Conservation (phyloP, 2,888 invertebrate species). For the Ligdia adustata region DNA sequence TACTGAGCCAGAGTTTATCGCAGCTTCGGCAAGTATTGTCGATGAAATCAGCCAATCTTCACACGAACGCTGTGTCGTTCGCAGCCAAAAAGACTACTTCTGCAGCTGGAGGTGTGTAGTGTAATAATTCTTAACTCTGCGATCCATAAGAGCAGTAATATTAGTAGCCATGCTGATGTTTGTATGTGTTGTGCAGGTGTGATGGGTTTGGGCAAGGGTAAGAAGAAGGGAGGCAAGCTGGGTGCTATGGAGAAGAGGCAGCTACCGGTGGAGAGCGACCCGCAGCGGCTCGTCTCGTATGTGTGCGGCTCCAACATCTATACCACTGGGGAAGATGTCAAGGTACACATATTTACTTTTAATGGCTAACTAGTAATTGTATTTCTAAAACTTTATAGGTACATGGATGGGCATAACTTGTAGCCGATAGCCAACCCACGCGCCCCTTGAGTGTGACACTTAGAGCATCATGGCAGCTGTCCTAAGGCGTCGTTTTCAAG, state of each 20-base stretch:
- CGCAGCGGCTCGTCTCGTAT: slow-evolving; percentile 88
- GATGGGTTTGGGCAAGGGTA: slow-evolving; percentile 81
- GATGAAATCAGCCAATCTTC: slow-evolving; percentile 41
- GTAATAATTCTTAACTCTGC: too few species aligned
- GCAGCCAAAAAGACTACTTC: slow-evolving; percentile 75
- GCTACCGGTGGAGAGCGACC: slow-evolving; percentile 93
- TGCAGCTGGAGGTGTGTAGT: slow-evolving; percentile 66
- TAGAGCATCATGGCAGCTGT: too few species aligned
- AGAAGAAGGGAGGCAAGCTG: slow-evolving; percentile 86
- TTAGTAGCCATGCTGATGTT: too few species aligned
- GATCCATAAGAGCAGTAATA: too few species aligned
- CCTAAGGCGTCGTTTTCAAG: too few species aligned
- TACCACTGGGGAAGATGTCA: slow-evolving; percentile 91
- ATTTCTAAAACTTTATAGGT: too few species aligned
- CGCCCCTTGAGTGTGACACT: too few species aligned
- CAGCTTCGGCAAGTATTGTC: slow-evolving; percentile 35
- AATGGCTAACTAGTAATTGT: too few species aligned
- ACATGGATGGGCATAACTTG: too few species aligned
- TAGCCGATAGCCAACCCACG: too few species aligned
- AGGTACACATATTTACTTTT: slow-evolving; percentile 64
- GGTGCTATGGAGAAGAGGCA: slow-evolving; percentile 87
- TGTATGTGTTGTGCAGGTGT: slow-evolving; percentile 64
- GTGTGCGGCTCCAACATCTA: slow-evolving; percentile 95
- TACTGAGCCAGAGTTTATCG: slow-evolving; percentile 34
- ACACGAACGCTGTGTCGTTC: slow-evolving; percentile 41